A percentile compares a stretch with the other conserved stretches of the same genome.
Evolutionary conservation across 2,797 vertebrate genomes (phyloP).

Genomic region (Salarias fasciatus): DNA sequence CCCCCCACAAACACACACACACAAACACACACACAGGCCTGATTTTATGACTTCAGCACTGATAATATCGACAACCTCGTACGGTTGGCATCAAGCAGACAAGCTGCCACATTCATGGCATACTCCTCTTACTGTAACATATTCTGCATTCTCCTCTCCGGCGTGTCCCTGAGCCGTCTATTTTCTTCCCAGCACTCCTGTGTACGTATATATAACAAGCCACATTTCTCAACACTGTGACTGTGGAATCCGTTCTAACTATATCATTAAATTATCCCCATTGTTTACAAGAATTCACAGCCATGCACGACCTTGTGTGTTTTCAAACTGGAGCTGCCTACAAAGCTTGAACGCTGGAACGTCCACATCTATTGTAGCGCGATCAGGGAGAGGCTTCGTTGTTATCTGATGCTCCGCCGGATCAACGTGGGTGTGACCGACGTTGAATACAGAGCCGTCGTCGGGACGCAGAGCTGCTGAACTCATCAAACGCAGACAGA

Average conservation of each 20-base stretch:
- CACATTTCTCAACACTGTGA: too few species aligned
- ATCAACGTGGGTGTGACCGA: conserved; percentile 70
- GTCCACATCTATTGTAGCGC: conserved; percentile 29
- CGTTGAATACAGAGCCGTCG: conserved; percentile 60
- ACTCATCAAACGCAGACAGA: conserved; percentile 37
- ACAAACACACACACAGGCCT: conserved; percentile 32
- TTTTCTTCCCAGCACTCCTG: too few species aligned
- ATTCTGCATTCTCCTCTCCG: not conserved
- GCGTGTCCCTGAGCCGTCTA: too few species aligned
- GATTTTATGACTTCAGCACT: conserved; percentile 11
- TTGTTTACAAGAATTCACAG: too few species aligned
- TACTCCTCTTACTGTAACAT: not conserved
- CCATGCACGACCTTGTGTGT: too few species aligned
- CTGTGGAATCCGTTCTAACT: too few species aligned
- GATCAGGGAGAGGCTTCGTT: conserved; percentile 49
- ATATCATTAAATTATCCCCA: too few species aligned
- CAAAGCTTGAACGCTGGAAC: conserved; percentile 16
- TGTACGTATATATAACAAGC: too few species aligned
- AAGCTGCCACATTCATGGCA: not conserved
- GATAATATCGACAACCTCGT: conserved; percentile 2
- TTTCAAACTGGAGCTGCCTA: not conserved
- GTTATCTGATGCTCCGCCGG: conserved; percentile 65
- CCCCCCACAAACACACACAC: conserved; percentile 41
- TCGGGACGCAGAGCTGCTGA: conserved; percentile 53
- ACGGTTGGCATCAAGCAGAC: conserved; percentile 6